Base-by-base conservation (phyloP, 2,888 invertebrate species). In the Lepidocyrtinus sp. region DNA sequence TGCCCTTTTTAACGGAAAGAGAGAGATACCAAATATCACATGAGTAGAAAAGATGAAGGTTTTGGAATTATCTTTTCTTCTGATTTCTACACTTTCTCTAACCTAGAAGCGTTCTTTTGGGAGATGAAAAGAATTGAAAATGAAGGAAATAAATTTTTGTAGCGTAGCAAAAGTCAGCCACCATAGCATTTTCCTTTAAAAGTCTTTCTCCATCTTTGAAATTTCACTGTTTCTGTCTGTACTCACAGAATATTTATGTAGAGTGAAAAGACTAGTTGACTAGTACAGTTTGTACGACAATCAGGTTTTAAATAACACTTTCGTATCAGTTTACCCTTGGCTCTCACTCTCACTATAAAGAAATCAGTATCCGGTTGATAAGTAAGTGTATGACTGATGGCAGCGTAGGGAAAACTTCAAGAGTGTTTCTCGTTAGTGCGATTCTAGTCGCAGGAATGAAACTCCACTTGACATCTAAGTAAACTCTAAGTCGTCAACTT, bases 401-500 rank as follows among this genome's bases (percentile, higher is more conserved):
- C 12, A 36, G 36, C 12, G 12, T 12, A 36, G 36, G 36, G 12
- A 36, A 36, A 12, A 12, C 5, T 12, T 36, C 5, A 36, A 36
- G 5, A 36, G 12, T 36, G 12, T 36, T 7, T 36, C 36, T 36
- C 36, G 5, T 7, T 36, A 12, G 36, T 12, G 5, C 5, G 5
- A 36, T 36, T 5, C 36, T 7, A 36, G 12, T 12, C 12, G 5
- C 12, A 36, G 36, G 65, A 55, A 36, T 3, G 65, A 59, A 65
- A 74, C 27, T 50, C 65, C 65, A 59, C 24, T 55, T 59, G 65
- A 65, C 74, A 74, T 74, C 65, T 24, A 64, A 73, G 65, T 64
- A 72, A 63, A 61, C 62, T 72, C 64, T 65, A 74, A 55, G 55
- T 74, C n/a, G 74, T 74, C 74, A 74, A 64, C 27, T 74, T 74